These are phyloP conservation scores for Tiaroga cobitis DNA, from an alignment of 2,797 vertebrate species.

Conservation along the genomic window DNA sequence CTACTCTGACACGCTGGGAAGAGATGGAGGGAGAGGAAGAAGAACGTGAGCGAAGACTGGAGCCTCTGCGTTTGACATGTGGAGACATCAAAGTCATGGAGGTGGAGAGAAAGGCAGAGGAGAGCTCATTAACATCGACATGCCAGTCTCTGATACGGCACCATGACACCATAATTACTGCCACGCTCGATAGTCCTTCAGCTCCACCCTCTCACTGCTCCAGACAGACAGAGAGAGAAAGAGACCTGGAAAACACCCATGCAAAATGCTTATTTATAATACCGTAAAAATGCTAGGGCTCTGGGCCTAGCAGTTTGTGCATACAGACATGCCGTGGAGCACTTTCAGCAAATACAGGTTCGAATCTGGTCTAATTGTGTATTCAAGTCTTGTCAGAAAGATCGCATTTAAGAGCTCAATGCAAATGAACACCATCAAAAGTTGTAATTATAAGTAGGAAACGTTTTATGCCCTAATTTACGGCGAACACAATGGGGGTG, in stretches of 20 bases:
- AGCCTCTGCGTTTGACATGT: conserved; percentile 23
- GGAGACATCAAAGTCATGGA: conserved; percentile 40
- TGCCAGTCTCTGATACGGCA: conserved; percentile 57
- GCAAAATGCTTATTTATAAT: conserved; percentile 14
- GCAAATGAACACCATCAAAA: background rate
- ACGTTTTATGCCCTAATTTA: background rate
- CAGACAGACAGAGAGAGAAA: conserved; percentile 28
- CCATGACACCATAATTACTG: conserved; percentile 63
- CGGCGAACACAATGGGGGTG: background rate
- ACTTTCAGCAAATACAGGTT: background rate
- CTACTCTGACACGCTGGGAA: background rate
- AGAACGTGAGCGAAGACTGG: background rate
- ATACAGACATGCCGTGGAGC: background rate
- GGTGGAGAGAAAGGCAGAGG: conserved; percentile 41
- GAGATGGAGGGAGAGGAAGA: conserved; percentile 24
- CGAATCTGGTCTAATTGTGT: background rate
- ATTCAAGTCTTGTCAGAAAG: background rate
- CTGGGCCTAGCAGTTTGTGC: background rate
- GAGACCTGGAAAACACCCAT: conserved; percentile 1
- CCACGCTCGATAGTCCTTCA: conserved; percentile 47
- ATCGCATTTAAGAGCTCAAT: background rate
- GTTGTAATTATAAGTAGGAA: background rate
- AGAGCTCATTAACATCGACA: conserved; percentile 63
- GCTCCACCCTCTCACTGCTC: conserved; percentile 46
- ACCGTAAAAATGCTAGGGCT: background rate